Conservation (phyloP, 2,113 vertebrate genomes). For the Aptenodytes forsteri region DNA sequence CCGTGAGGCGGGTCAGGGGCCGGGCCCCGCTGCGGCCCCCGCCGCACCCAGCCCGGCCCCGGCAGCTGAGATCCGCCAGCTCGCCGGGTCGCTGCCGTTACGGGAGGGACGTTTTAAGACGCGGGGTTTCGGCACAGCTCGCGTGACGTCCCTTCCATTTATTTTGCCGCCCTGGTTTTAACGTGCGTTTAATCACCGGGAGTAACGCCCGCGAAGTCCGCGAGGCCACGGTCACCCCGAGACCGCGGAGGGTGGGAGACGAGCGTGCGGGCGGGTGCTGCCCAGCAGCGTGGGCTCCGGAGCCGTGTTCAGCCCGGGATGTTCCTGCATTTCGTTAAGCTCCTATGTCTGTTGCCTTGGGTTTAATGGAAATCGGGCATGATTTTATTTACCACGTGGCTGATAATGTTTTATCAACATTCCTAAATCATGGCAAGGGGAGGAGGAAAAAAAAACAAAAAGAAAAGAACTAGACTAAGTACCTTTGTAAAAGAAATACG, state of each 20-base stretch:
- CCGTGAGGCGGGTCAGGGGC: neutral
- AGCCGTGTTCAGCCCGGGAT: fast-evolving
- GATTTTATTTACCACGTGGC: neutral
- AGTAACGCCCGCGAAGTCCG: neutral
- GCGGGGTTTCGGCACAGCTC: fast-evolving
- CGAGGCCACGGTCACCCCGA: no score
- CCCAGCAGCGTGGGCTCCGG: fast-evolving
- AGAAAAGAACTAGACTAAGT: neutral
- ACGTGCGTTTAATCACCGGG: fast-evolving
- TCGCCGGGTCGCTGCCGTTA: fast-evolving
- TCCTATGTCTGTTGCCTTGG: neutral
- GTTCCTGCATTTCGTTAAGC: neutral
- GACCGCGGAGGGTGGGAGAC: fast-evolving
- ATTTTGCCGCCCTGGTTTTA: neutral
- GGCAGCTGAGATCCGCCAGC: fast-evolving
- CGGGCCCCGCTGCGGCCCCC: neutral
- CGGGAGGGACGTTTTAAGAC: fast-evolving
- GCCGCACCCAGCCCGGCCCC: neutral
- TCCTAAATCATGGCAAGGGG: neutral
- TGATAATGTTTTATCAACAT: neutral
- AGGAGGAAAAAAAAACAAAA: no score
- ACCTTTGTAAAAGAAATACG: neutral
- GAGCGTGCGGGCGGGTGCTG: fast-evolving
- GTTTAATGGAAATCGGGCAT: neutral
- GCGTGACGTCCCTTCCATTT: neutral